Conservation (phyloP, 2,113 vertebrate genomes). For the Thamnophis sirtalis region DNA sequence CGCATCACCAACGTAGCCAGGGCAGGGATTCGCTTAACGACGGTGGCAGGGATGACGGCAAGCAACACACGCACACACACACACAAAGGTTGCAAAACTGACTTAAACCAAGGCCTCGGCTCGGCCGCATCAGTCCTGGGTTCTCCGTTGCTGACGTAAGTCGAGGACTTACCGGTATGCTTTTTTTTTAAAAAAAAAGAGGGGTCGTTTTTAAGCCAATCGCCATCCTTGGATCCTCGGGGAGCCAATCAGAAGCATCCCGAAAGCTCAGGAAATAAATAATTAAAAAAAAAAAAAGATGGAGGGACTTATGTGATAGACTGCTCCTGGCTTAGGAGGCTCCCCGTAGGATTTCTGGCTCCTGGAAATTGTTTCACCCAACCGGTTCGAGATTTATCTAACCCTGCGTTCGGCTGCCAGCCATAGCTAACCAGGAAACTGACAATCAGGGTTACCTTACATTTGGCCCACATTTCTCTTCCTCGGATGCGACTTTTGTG, state of each 20-base stretch:
- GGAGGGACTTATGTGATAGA: background rate
- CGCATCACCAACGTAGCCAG: accelerated
- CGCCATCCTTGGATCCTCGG: too few relatives aligned
- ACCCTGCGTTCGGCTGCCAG: background rate
- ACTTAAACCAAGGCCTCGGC: too few relatives aligned
- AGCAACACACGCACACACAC: too few relatives aligned
- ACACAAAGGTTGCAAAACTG: too few relatives aligned
- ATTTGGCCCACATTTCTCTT: background rate
- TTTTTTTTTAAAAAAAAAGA: too few relatives aligned
- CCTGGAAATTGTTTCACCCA: background rate
- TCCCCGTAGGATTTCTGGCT: background rate
- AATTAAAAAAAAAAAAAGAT: too few relatives aligned
- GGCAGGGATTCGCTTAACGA: too few relatives aligned
- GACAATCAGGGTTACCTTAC: background rate
- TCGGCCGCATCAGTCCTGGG: too few relatives aligned
- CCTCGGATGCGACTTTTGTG: background rate
- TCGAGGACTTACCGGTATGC: too few relatives aligned
- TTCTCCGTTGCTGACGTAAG: too few relatives aligned
- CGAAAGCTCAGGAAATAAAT: background rate
- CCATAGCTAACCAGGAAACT: background rate
- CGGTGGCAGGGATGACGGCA: too few relatives aligned
- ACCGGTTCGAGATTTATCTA: background rate
- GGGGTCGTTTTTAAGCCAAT: too few relatives aligned
- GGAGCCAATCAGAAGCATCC: background rate
- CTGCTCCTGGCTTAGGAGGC: background rate